phyloP scores from a whole-genome alignment of 2,888 invertebrate genomes.

The Ornithoptera alexandrae region DNA sequence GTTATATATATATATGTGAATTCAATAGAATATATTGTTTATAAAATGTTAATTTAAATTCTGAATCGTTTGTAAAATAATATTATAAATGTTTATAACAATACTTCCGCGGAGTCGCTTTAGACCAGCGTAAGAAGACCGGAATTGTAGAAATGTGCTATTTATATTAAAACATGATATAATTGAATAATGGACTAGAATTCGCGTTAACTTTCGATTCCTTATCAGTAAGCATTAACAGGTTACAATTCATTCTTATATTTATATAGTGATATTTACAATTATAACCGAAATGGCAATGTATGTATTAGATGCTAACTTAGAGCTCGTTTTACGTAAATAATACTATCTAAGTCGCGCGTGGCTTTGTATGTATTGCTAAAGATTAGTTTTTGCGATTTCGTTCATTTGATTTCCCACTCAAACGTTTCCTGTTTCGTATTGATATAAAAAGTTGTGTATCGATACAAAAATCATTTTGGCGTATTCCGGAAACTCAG shows the following conservation, averaged over 20 bases:
- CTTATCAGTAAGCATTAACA: neutral
- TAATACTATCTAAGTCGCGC: slow-evolving; percentile 10
- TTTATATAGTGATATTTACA: neutral
- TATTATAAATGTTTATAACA: neutral
- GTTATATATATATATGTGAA: neutral
- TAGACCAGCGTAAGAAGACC: too few relatives aligned
- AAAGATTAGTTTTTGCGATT: slow-evolving; percentile 52
- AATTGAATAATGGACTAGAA: neutral
- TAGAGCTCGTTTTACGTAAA: slow-evolving; percentile 28
- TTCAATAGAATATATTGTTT: neutral
- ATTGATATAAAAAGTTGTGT: slow-evolving; percentile 46
- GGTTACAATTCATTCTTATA: neutral
- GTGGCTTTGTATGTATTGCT: slow-evolving; percentile 40
- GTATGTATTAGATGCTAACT: slow-evolving; percentile 54
- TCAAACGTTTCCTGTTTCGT: slow-evolving; percentile 56
- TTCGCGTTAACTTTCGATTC: neutral
- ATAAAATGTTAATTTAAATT: neutral
- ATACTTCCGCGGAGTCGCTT: neutral
- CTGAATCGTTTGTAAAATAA: neutral
- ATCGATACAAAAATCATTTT: slow-evolving; percentile 44
- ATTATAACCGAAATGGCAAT: slow-evolving; percentile 49
- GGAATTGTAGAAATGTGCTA: too few relatives aligned
- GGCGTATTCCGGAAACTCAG: slow-evolving; percentile 66
- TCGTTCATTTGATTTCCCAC: slow-evolving; percentile 40
- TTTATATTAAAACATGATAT: neutral